Base-by-base conservation (phyloP, 2,888 invertebrate species). In the Lampropteryx suffumata region DNA sequence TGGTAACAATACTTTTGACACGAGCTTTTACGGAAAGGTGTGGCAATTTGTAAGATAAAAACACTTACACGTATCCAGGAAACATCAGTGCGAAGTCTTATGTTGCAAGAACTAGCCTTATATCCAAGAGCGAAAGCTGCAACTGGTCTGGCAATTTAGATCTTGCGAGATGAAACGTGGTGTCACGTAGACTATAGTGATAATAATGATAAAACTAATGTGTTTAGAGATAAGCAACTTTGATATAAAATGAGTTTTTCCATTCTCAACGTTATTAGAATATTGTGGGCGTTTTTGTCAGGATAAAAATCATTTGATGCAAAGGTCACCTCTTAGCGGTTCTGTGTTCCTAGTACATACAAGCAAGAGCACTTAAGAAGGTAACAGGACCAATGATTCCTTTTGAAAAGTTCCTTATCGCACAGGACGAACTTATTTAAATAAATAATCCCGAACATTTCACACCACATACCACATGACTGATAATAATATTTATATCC, bases 271-370 rank as follows among this genome's bases (percentile, higher is more conserved):
- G n/a, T 21, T 33, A 40, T 43, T 45, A 39, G 32, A 50, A 41
- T n/a, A 12, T 28, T 40, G 55, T 51, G 21, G 57, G 52, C 50
- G 50, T 48, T 51, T 12, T 32, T 32, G 1, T 13, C 28, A 29
- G 14, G 5, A 35, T 29, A 30, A 32, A 62, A 70, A 64, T 69
- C 65, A 60, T 64, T 67, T 67, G 2, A 17, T 17, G 17, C 17
- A n/a, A n/a, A n/a, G n/a, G n/a, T n/a, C n/a, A n/a, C n/a, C n/a
- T n/a, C n/a, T n/a, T n/a, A n/a, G n/a, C n/a, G n/a, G n/a, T n/a
- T n/a, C n/a, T n/a, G n/a, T n/a, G n/a, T n/a, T n/a, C n/a, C n/a
- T n/a, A n/a, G n/a, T n/a, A n/a, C n/a, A n/a, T n/a, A n/a, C n/a
- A n/a, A n/a, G n/a, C n/a, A n/a, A n/a, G n/a, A n/a, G n/a, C n/a